Base-by-base conservation (phyloP, 2,797 vertebrate genomes). In the Nyctibius grandis region DNA sequence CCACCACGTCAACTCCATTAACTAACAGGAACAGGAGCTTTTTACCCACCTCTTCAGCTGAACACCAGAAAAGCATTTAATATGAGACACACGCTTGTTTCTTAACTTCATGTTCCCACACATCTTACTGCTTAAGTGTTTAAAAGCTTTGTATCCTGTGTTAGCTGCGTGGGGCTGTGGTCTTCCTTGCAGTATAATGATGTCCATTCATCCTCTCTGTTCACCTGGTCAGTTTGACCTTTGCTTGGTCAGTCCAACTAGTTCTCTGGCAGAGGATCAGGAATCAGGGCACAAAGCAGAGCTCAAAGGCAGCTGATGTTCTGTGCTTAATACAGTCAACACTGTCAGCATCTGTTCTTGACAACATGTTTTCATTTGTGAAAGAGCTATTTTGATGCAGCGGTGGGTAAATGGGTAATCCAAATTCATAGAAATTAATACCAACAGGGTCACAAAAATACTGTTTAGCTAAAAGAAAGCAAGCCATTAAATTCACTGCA, bases 191-290 rank as follows among this genome's bases (percentile, higher is more conserved):
- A 7, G 4, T 6, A 7, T n/a, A n/a, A n/a, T 5, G 9, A n/a
- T 1, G 31, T 57, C 34, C 50, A 15, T 12, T 42, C 25, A 21
- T 31, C 44, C 34, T 31, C 11, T 20, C 44, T 38, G 12, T 5
- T 65, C 47, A 29, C 10, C 42, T 33, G 75, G 14, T 38, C 61
- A 80, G 19, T n/a, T 48, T 53, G 38, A 64, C 19, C 15, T 59
- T 69, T 36, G 17, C 34, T 69, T 45, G 45, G 22, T 50, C 28
- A 11, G 42, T 25, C 54, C 75, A 67, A 3, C 40, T 29, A 5
- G 17, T 54, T 42, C 38, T 28, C 34, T 36, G 60, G 7, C 0
- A 0, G 3, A 6, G 28, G 34, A 28, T 59, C 23, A 44, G 28
- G 29, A 48, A 54, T 25, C 10, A 11, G 51, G 53, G n/a, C 57